A percentile compares a stretch with the other conserved stretches of the same genome.
These are phyloP conservation scores for Agrotis segetum DNA, from an alignment of 2,888 invertebrate species.

Conservation along the genomic window DNA sequence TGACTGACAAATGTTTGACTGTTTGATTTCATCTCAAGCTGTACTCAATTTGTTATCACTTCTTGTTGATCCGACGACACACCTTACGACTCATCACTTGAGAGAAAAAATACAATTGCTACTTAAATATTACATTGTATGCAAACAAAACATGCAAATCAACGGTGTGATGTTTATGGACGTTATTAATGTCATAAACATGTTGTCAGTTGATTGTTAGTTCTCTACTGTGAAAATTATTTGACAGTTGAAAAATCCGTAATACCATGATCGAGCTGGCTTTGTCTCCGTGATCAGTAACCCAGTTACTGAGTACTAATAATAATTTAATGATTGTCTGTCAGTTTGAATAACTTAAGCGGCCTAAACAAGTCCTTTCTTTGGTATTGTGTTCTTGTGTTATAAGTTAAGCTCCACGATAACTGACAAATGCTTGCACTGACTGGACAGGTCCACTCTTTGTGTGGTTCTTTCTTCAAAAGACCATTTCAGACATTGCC, in stretches of 20 bases:
- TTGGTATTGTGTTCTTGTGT: too few relatives aligned
- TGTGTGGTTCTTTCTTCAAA: too few relatives aligned
- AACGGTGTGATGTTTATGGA: neutral
- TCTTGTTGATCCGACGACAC: conserved; percentile 18
- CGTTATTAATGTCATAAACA: neutral
- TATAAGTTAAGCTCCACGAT: too few relatives aligned
- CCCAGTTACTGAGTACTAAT: neutral
- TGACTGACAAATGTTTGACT: conserved; percentile 39
- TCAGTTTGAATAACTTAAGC: too few relatives aligned
- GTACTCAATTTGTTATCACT: conserved; percentile 43
- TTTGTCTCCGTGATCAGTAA: neutral
- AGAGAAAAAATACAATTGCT: conserved; percentile 14
- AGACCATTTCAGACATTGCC: too few relatives aligned
- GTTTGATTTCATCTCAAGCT: conserved; percentile 42
- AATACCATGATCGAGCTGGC: neutral
- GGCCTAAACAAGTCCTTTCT: too few relatives aligned
- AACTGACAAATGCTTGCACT: too few relatives aligned
- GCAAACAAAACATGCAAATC: conserved; percentile 5
- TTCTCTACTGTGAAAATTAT: neutral
- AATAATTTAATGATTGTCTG: too few relatives aligned
- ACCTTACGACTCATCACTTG: conserved; percentile 20
- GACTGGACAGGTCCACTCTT: too few relatives aligned
- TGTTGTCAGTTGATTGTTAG: neutral
- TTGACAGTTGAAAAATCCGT: neutral
- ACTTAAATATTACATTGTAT: conserved; percentile 12